Percentiles rank a stretch among this genome's conserved stretches.
phyloP scores from a whole-genome alignment of 2,113 vertebrate genomes.

The Stercorarius parasiticus region DNA sequence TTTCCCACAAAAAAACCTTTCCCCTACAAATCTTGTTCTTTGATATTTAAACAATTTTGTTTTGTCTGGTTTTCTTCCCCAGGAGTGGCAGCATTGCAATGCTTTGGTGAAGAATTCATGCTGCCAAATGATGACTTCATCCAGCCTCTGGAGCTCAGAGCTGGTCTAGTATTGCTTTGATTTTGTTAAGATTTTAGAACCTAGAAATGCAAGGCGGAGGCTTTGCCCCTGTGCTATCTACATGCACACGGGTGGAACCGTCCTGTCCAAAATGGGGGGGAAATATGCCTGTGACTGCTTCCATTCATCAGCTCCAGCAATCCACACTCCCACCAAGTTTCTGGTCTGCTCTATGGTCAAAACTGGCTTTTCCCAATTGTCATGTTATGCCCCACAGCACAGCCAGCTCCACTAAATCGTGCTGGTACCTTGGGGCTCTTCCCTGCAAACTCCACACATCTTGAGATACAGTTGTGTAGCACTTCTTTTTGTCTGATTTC shows the following conservation, averaged over 20 bases:
- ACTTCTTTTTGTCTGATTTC: conserved; percentile 53
- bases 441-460: conserved; percentile 40
- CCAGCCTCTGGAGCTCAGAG: not conserved
- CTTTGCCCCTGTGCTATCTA: not conserved
- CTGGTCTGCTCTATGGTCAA: conserved; percentile 43
- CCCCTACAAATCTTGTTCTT: not conserved
- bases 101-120: not conserved
- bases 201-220: not conserved
- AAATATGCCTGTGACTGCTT: conserved; percentile 13
- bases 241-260: not conserved
- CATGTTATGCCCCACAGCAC: conserved; percentile 21
- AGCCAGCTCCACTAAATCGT: conserved; percentile 33
- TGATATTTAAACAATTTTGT: not conserved
- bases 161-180: conserved; percentile 4
- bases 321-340: conserved; percentile 48
- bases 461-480: conserved; percentile 23
- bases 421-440: conserved; percentile 6
- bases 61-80: not conserved
- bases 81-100: not conserved
- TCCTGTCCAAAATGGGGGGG: not conserved
- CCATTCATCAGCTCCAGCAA: conserved; percentile 37
- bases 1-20: not conserved
- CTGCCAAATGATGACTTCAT: not conserved
- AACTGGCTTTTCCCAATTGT: conserved; percentile 28
- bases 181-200: conserved; percentile 10